Conservation (phyloP, 2,113 vertebrate species). For the Enhydra lutris region DNA sequence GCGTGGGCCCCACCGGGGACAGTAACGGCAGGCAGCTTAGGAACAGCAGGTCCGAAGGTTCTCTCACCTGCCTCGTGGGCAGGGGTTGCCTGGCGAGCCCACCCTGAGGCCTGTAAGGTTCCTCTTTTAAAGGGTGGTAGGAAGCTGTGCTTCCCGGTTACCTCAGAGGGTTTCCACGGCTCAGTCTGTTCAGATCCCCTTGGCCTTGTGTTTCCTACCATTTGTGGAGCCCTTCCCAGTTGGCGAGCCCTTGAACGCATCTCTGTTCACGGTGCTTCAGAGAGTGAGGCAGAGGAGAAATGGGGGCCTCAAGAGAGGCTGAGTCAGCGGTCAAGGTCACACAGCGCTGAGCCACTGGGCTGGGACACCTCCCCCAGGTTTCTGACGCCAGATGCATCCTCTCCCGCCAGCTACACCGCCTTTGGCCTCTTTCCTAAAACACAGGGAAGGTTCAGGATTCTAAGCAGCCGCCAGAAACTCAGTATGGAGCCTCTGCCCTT, state of each 20-base stretch:
- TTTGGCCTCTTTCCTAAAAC: neutral
- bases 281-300: neutral
- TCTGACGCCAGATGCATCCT: too few relatives aligned
- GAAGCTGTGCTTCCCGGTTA: neutral
- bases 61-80: neutral
- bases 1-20: neutral
- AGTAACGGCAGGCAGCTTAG: accelerated
- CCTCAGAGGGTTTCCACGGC: neutral
- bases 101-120: neutral
- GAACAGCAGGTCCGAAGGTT: neutral
- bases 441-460: neutral
- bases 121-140: neutral
- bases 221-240: neutral
- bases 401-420: accelerated
- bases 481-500: neutral
- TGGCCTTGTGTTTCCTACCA: neutral
- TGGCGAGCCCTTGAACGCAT: neutral
- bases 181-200: neutral
- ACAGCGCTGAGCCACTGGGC: neutral
- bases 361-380: neutral
- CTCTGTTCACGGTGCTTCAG: neutral
- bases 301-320: neutral
- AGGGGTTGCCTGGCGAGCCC: neutral
- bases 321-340: neutral
- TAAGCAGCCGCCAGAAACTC: neutral